Conservation (phyloP, 2,888 invertebrate genomes). For the Acrobasis repandana region DNA sequence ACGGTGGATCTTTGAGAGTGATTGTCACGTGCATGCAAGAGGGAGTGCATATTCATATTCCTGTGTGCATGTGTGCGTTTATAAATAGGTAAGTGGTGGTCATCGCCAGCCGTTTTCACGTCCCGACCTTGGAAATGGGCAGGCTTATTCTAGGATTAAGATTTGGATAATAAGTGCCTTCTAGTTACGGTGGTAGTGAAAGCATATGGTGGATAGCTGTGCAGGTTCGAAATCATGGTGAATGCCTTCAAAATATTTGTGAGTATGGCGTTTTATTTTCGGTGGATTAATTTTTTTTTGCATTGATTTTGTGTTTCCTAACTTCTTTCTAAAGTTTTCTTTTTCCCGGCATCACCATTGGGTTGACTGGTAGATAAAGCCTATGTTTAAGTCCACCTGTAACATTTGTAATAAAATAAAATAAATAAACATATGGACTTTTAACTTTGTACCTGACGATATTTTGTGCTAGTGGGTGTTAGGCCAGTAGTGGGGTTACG, state of each 20-base stretch:
- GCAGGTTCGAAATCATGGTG: conserved; percentile 18
- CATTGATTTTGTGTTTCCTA: no score
- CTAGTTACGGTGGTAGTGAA: conserved; percentile 44
- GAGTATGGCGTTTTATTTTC: background rate
- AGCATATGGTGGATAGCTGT: conserved; percentile 38
- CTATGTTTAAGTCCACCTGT: no score
- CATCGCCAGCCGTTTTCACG: conserved; percentile 60
- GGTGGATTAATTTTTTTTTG: no score
- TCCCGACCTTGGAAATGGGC: conserved; percentile 76
- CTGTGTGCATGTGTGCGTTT: conserved; percentile 64
- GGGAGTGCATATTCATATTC: conserved; percentile 32
- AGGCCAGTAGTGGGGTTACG: no score
- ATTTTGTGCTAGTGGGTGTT: no score
- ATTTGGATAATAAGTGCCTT: conserved; percentile 31
- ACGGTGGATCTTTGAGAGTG: conserved; percentile 39
- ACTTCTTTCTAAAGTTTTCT: no score
- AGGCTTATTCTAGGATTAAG: conserved; percentile 39
- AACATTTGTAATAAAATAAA: no score
- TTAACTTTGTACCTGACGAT: no score
- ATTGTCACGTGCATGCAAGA: conserved; percentile 37
- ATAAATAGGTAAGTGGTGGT: conserved; percentile 74
- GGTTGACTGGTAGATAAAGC: no score
- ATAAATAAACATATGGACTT: no score
- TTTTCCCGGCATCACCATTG: no score
- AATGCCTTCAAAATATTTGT: conserved; percentile 20